Percentiles rank a stretch among this genome's conserved stretches.
phyloP scores from a whole-genome alignment of 92 coral and sea anemone species.

The Actinostola sp. region DNA sequence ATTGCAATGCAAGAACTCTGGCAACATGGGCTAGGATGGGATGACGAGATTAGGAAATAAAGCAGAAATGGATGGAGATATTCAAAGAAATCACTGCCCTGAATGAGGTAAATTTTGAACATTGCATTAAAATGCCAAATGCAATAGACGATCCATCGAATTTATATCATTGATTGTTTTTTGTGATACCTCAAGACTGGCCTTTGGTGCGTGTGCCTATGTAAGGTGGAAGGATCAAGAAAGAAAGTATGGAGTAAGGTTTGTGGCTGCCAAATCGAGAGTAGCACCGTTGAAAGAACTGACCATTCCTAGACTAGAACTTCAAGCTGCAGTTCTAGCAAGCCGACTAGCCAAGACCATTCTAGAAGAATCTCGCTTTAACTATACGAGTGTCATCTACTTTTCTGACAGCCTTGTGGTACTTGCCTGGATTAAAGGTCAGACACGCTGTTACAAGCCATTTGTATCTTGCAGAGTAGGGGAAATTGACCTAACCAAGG shows the following conservation, averaged over 20 bases:
- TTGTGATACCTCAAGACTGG: slow-evolving; percentile 26
- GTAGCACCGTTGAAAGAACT: slow-evolving; percentile 19
- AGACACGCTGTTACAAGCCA: slow-evolving; percentile 49
- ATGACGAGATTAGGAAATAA: slow-evolving; percentile 35
- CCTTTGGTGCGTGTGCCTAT: slow-evolving; percentile 37
- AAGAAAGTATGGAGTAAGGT: background rate
- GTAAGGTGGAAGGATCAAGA: slow-evolving; percentile 14
- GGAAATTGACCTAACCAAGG: slow-evolving; percentile 65
- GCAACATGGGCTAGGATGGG: slow-evolving; percentile 60
- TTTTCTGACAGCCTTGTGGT: slow-evolving; percentile 52
- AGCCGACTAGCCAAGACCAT: slow-evolving; percentile 25
- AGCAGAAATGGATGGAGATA: slow-evolving; percentile 35
- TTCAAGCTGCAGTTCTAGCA: slow-evolving; percentile 52
- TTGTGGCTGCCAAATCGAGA: slow-evolving; percentile 13
- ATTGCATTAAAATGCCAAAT: slow-evolving; percentile 14
- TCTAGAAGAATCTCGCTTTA: too few relatives aligned
- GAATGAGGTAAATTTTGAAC: slow-evolving; percentile 23
- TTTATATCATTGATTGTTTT: slow-evolving; percentile 23
- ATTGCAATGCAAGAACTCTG: slow-evolving; percentile 55
- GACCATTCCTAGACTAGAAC: slow-evolving; percentile 36
- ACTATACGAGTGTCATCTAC: slow-evolving; percentile 14
- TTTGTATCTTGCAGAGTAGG: slow-evolving; percentile 56
- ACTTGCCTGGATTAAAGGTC: too few relatives aligned
- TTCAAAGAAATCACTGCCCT: slow-evolving; percentile 19
- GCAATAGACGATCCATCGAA: slow-evolving; percentile 30